Base-by-base conservation (phyloP, 2,113 vertebrate species). In the Brachyistius frenatus region DNA sequence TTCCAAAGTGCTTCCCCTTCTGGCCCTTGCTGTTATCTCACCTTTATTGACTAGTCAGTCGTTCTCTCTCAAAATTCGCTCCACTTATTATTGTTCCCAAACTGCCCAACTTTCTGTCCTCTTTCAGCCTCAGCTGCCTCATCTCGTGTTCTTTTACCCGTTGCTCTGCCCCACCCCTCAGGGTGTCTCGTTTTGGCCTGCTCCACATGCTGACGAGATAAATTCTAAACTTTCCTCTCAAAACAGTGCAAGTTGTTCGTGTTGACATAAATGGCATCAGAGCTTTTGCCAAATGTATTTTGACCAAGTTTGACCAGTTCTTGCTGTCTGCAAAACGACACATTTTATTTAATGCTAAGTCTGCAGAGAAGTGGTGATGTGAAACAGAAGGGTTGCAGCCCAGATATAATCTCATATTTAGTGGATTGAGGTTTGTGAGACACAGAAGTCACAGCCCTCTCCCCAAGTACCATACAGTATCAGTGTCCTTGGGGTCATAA, bases 401-500 rank as follows among this genome's bases (percentile, higher is more conserved):
- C 6, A 37, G 5, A 30, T 49, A 11, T 16, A 68, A 50, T 33
- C 1, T 66, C 50, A 31, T 37, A 41, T 70, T 44, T 47, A 58
- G 39, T 47, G 15, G 57, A 65, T 5, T 73, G 23, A 80, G 54
- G 32, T 33, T n/a, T 32, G 53, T 44, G 65, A 67, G 78, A 54
- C 66, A 3, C 47, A 53, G 5, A 68, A 46, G 52, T 68, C 61
- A 54, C 23, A 3, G 66, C 37, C 57, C 14, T 54, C 58, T 31
- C 39, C 23, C 13, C 10, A 15, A 41, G n/a, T 3, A 37, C 39
- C 44, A 11, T 8, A 5, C n/a, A 35, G 14, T 37, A 14, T 11
- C 46, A 16, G 7, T 69, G 52, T 60, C 53, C 32, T 49, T 52
- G 13, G 50, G n/a, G 35, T 53, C 65, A 77, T 67, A 68, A 78